Evolutionary conservation across 1,140 invertebrate species (phyloP).

Genomic region (Cryptotermes secundus): DNA sequence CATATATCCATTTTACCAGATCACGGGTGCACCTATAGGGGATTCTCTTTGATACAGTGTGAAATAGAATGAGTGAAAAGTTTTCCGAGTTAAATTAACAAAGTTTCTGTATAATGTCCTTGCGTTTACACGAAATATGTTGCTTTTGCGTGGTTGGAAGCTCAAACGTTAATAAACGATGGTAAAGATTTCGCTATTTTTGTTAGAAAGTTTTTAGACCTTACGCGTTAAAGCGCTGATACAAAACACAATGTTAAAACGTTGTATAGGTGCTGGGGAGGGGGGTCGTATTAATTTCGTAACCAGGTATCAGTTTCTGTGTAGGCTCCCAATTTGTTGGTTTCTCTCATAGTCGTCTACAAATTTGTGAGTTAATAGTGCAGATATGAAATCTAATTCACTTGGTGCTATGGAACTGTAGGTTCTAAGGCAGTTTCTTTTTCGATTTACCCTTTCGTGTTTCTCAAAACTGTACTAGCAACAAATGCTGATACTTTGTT

Average conservation of each 20-base stretch:
- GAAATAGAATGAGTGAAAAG: neutral
- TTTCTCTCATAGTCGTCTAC: neutral
- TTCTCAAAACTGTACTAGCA: too few species aligned
- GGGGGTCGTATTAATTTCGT: neutral
- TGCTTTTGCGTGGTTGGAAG: neutral
- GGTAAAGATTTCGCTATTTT: neutral
- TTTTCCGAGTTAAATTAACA: conserved; percentile 14
- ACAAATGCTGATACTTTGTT: too few species aligned
- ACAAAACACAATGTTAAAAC: neutral
- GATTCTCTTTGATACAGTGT: neutral
- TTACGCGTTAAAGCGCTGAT: neutral
- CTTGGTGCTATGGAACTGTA: too few species aligned
- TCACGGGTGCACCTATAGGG: neutral
- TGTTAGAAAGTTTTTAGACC: neutral
- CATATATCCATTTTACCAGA: neutral
- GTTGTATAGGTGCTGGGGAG: neutral
- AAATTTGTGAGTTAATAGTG: neutral
- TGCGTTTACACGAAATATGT: conserved; percentile 15
- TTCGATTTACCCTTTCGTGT: too few species aligned
- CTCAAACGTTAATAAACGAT: neutral
- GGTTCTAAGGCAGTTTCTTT: too few species aligned
- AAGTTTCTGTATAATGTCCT: neutral
- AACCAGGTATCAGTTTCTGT: neutral
- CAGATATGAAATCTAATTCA: too few species aligned
- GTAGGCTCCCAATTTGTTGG: neutral